Base-by-base conservation (phyloP, 2,113 vertebrate species). In the Myiozetetes cayanensis region DNA sequence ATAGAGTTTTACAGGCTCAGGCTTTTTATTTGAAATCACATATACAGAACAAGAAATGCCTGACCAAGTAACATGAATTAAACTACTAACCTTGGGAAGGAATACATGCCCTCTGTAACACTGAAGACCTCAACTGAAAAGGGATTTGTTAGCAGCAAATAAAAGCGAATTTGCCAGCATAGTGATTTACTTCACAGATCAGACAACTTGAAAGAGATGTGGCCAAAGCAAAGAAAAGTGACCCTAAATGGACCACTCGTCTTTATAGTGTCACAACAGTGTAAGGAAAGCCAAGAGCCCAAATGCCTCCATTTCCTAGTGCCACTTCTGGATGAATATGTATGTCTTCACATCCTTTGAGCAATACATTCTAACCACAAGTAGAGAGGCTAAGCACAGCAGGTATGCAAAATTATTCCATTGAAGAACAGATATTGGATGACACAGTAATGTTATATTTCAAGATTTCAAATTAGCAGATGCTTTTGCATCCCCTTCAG, bases 1-100 rank as follows among this genome's bases (percentile, higher is more conserved):
- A 96, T 96, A 25, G 85, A 96, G 82, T 93, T 89, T 91, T 94
- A 93, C 94, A 95, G 85, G 90, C 67, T 93, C 91, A 95, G 94
- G 86, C 63, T 68, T 91, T 72, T 83, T 83, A 68, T 65, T 87
- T 93, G 46, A 8, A 96, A 94, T 97, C 97, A 97, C 97, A 96
- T 96, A 96, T 97, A 97, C 96, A 97, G 96, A 97, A 93, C 78
- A 97, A 97, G 93, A 93, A 95, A 62, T 79, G 95, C 77, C 89
- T 94, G 68, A 91, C 74, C 52, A 56, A 80, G 31, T 85, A 61
- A 90, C n/a, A 58, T n/a, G 87, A 85, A 76, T 74, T 84, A 78
- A 94, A 82, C 90, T 47, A 77, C 41, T 84, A 76, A 24, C n/a
- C 65, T 44, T 39, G 56, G 88, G 72, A 87, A 94, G 85, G 77